A percentile compares a stretch with the other conserved stretches of the same genome.
Evolutionary conservation across 53 echinoderm and acorn worm genomes (phyloP).

Genomic region (Zoroaster sp.): DNA sequence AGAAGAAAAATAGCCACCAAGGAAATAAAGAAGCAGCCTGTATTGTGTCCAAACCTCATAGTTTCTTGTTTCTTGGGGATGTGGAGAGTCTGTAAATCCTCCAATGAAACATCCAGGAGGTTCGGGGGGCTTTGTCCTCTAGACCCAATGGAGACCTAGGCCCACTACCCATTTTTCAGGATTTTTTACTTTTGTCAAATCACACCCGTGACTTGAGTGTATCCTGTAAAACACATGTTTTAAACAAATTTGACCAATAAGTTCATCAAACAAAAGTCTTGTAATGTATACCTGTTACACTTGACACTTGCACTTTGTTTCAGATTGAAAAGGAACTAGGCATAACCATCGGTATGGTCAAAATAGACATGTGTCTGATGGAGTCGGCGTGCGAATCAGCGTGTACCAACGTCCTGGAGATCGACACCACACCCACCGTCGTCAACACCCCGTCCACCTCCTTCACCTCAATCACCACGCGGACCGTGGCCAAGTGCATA

Average conservation of each 20-base stretch:
- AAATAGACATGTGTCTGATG: constrained; percentile 81
- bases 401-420: constrained; percentile 83
- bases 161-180: too few relatives aligned
- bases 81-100: too few relatives aligned
- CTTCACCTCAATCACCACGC: constrained; percentile 80
- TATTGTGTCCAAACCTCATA: too few relatives aligned
- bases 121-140: too few relatives aligned
- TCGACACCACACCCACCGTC: constrained; percentile 74
- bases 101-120: too few relatives aligned
- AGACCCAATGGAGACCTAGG: too few relatives aligned
- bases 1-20: too few relatives aligned
- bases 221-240: not conserved
- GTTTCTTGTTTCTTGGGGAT: too few relatives aligned
- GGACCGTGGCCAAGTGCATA: constrained; percentile 64
- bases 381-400: constrained; percentile 92
- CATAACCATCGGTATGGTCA: constrained; percentile 75
- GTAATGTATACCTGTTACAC: not conserved
- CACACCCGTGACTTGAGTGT: not conserved
- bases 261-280: not conserved
- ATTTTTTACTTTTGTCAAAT: too few relatives aligned
- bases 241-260: not conserved
- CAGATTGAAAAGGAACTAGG: constrained; percentile 71
- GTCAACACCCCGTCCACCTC: constrained; percentile 77
- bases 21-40: too few relatives aligned
- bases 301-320: not conserved